Conservation (phyloP, 2,888 invertebrate species). For the Aleiodes testaceus region DNA sequence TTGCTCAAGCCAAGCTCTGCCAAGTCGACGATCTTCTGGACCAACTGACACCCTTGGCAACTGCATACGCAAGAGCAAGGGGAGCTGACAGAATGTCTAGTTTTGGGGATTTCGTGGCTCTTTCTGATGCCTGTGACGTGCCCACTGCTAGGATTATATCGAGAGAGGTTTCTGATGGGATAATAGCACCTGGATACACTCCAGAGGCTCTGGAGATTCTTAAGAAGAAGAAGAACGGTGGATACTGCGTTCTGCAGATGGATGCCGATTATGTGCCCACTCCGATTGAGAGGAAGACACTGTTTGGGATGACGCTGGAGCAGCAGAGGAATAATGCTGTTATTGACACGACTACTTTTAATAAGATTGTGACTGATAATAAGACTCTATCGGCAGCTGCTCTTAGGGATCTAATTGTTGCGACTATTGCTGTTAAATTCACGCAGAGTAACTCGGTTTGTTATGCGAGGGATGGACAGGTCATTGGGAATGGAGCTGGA, state of each 20-base stretch:
- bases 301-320: constrained; percentile 89
- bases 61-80: constrained; percentile 95
- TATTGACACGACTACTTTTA: constrained; percentile 85
- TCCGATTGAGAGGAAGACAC: constrained; percentile 84
- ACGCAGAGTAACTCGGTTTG: constrained; percentile 99
- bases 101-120: constrained; percentile 97
- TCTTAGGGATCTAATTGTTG: constrained; percentile 92
- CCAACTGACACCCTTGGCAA: constrained; percentile 85
- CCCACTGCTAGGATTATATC: constrained; percentile 94
- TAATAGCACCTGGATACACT: constrained; percentile 94
- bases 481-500: constrained; percentile 98
- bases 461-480: constrained; percentile 93
- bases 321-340: constrained; percentile 92
- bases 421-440: constrained; percentile 96
- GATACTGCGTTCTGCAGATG: constrained; percentile 93
- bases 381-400: constrained; percentile 82
- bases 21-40: constrained; percentile 91
- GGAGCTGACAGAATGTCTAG: constrained; percentile 99
- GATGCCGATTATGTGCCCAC: constrained; percentile 90
- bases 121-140: constrained; percentile 93
- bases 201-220: constrained; percentile 88
- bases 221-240: constrained; percentile 95
- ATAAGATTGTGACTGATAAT: constrained; percentile 84
- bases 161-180: constrained; percentile 97
- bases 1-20: constrained; percentile 88